These are phyloP conservation scores for Entomyzon cyanotis DNA, from an alignment of 2,113 vertebrate species.

Conservation along the genomic window DNA sequence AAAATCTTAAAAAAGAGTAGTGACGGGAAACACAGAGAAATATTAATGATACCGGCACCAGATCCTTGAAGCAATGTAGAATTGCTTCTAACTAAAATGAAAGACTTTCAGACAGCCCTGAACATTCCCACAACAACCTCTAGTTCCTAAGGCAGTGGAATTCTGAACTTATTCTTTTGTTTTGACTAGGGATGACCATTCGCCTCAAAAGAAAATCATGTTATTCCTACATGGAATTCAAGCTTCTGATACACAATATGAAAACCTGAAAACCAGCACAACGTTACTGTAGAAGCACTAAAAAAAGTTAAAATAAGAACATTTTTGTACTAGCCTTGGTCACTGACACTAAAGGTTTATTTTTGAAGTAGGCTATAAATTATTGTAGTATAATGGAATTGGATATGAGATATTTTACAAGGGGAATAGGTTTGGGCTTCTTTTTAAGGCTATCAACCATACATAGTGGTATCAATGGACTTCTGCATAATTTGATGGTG, in stretches of 20 bases:
- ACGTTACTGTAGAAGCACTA: neutral
- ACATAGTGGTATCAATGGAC: accelerated
- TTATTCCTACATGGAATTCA: neutral
- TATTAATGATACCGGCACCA: neutral
- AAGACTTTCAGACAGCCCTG: neutral
- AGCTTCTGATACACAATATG: neutral
- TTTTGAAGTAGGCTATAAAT: neutral
- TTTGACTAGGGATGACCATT: neutral
- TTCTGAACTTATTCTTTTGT: neutral
- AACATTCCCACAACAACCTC: conserved; percentile 28
- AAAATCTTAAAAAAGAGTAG: neutral
- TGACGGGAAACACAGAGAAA: neutral
- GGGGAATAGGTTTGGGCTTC: accelerated
- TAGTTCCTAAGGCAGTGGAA: neutral
- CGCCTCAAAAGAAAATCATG: neutral
- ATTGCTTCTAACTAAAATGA: conserved; percentile 10
- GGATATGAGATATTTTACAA: neutral
- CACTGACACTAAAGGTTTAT: neutral
- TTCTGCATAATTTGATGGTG: neutral
- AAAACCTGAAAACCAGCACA: neutral
- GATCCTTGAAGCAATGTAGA: neutral
- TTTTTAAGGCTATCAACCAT: neutral
- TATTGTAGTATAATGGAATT: neutral
- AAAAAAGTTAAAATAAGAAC: neutral
- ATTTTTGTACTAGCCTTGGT: neutral